A percentile compares a stretch with the other conserved stretches of the same genome.
Evolutionary conservation across 2,797 vertebrate genomes (phyloP).

Genomic region (Presbytis comata): DNA sequence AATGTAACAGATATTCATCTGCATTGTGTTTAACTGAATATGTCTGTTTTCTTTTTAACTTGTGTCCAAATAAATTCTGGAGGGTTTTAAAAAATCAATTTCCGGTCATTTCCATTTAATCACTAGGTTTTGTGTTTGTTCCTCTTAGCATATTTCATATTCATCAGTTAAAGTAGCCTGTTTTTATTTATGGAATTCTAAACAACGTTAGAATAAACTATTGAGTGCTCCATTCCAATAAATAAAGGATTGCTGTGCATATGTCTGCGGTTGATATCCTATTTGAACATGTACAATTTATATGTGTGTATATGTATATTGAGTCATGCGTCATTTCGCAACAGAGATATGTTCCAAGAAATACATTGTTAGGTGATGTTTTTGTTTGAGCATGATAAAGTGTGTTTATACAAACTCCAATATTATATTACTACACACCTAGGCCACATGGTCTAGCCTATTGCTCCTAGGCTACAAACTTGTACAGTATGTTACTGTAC

Average conservation of each 20-base stretch:
- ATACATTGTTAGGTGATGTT: not conserved
- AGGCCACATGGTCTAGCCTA: not conserved
- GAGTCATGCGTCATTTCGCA: not conserved
- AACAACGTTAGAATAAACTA: constrained; percentile 45
- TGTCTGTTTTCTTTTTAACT: constrained; percentile 58
- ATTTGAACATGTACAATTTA: not conserved
- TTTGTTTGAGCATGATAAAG: not conserved
- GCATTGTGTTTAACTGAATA: constrained; percentile 68
- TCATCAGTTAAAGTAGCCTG: constrained; percentile 62
- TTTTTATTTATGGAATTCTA: constrained; percentile 40
- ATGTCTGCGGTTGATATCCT: not conserved
- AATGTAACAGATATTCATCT: constrained; percentile 69
- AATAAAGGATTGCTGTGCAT: not conserved
- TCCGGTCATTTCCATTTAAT: constrained; percentile 59
- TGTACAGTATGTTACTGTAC: not conserved
- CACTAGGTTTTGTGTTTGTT: constrained; percentile 56
- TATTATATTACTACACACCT: not conserved
- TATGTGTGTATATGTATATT: not conserved
- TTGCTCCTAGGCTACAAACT: not conserved
- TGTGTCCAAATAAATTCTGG: constrained; percentile 38
- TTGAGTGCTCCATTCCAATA: not conserved
- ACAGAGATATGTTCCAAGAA: not conserved
- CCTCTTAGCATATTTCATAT: constrained; percentile 48
- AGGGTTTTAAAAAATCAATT: constrained; percentile 46
- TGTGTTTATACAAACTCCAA: not conserved